Base-by-base conservation (phyloP, 2,797 vertebrate genomes). In the Pristis pectinata region DNA sequence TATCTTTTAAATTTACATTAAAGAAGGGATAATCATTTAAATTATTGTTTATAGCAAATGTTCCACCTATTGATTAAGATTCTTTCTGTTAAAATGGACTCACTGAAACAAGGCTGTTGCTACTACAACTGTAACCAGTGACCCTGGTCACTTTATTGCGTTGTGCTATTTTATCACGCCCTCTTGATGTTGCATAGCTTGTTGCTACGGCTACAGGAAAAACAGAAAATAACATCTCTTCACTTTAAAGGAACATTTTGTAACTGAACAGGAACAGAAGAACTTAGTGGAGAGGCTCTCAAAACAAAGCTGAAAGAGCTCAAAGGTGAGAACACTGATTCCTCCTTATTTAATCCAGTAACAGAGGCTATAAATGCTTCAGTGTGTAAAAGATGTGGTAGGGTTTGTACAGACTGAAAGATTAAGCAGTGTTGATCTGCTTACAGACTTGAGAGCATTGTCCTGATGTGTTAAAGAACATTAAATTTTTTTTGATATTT, bases 151-250 rank as follows among this genome's bases (percentile, higher is more conserved):
- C 95, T 97, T 95, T 95, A 95, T 94, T 94, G 93, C 95, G 79
- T 94, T 96, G 96, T 95, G 82, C 74, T 95, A 95, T 96, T 96
- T 96, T 96, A 97, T 96, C 96, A 96, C 97, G 96, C 97, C 96
- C 97, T 97, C 97, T 96, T 97, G 97, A 97, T 98, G 98, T 97
- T 97, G 97, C 97, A 97, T 97, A 97, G 97, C 96, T 96, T 94
- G 97, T 98, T 96, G 96, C 96, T 97, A 97, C 97, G 97, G 97
- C 96, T 96, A 98, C 97, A 94, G 96, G 93, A 95, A 96, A 98
- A 98, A 98, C 98, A 98, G 96, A 97, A 96, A 97, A 98, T 97
- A 98, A 98, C 98, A 98, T 97, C 95, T 95, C 95, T 95, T 96
- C 96, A 49, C 95, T 97, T 97, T 96, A 96, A 95, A 97, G 96